Evolutionary conservation across 2,888 invertebrate genomes (phyloP).

Genomic region (Ochropleura leucogaster): DNA sequence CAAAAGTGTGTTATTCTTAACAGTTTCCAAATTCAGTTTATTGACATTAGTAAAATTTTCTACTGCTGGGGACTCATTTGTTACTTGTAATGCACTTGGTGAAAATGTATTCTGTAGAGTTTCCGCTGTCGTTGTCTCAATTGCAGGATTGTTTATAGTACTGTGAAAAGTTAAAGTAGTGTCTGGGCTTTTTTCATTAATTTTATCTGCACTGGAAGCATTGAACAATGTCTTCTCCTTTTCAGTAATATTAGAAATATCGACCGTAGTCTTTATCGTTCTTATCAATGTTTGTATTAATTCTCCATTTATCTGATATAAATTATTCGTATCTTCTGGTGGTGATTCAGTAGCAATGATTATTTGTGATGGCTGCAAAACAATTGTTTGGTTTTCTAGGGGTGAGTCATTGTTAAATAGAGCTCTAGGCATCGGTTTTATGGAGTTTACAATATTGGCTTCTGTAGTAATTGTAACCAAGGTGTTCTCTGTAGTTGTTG

Average conservation of each 20-base stretch:
- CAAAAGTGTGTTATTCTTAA: constrained; percentile 1
- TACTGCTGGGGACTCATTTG: neutral
- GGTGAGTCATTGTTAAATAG: constrained; percentile 5
- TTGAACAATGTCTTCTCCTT: neutral
- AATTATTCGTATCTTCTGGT: constrained; percentile 7
- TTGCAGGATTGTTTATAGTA: neutral
- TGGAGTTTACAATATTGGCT: neutral
- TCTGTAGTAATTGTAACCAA: neutral
- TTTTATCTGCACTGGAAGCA: constrained; percentile 6
- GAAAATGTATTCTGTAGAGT: constrained; percentile 2
- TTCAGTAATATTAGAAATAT: constrained; percentile 1
- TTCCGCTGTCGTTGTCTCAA: neutral
- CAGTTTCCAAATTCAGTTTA: neutral
- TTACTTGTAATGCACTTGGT: neutral
- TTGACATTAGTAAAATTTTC: neutral
- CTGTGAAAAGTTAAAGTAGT: neutral
- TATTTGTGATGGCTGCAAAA: constrained; percentile 13
- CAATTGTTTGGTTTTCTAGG: neutral
- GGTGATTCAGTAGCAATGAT: constrained; percentile 15
- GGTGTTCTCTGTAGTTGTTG: constrained; percentile 3
- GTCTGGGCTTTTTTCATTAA: neutral
- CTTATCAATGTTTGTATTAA: constrained; percentile 2
- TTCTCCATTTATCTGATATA: constrained; percentile 24
- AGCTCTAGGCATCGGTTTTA: neutral
- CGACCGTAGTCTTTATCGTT: neutral